Evolutionary conservation across 2,888 invertebrate species (phyloP).

Genomic region (Agapostemon virescens): DNA sequence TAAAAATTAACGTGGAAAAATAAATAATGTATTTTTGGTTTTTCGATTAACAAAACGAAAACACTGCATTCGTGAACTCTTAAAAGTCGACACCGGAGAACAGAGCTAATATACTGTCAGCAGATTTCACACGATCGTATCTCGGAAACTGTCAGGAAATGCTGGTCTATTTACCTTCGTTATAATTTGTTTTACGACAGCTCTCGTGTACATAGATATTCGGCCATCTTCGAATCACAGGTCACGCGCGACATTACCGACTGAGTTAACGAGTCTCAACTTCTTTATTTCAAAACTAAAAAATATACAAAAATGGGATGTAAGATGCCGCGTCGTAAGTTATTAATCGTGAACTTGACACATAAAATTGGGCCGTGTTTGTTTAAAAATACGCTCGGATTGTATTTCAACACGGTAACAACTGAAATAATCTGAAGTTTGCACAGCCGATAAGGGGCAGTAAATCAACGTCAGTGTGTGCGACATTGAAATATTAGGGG

Average conservation of each 20-base stretch:
- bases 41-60: too few species aligned
- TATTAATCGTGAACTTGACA: not conserved
- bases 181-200: conserved; percentile 19
- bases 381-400: not conserved
- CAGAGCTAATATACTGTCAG: not conserved
- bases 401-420: not conserved
- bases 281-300: not conserved
- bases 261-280: not conserved
- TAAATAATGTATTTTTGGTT: too few species aligned
- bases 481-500: conserved; percentile 28
- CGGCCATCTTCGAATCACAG: not conserved
- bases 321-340: not conserved
- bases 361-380: not conserved
- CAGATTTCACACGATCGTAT: not conserved
- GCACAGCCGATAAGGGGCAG: conserved; percentile 37
- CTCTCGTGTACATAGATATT: conserved; percentile 20
- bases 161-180: conserved; percentile 23
- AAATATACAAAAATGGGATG: not conserved
- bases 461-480: conserved; percentile 15
- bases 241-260: not conserved
- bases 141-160: not conserved
- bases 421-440: not conserved
- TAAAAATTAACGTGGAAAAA: too few species aligned
- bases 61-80: too few species aligned
- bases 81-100: not conserved